Evolutionary conservation across 2,797 vertebrate species (phyloP).

Genomic region (Sebastes kiyomatsui): DNA sequence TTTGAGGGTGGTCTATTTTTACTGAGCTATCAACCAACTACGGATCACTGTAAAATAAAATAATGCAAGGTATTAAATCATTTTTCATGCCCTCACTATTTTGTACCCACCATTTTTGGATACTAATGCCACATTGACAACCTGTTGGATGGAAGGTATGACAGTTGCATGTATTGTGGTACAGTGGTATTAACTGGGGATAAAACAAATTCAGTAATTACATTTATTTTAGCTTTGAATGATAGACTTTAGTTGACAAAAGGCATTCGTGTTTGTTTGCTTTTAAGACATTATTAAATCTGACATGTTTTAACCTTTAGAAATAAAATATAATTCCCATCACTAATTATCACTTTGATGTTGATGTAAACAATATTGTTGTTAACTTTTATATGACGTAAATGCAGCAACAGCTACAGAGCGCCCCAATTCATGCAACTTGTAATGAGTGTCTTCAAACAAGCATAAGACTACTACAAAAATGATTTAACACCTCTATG

Average conservation of each 20-base stretch:
- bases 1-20: background rate
- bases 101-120: background rate
- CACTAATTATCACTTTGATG: background rate
- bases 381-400: background rate
- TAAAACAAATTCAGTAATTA: no score
- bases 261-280: background rate
- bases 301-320: background rate
- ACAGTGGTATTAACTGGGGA: background rate
- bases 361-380: background rate
- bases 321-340: background rate
- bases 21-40: background rate
- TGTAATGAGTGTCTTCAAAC: no score
- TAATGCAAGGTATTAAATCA: background rate
- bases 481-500: background rate
- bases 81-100: background rate
- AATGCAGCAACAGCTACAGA: background rate
- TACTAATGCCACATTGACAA: background rate
- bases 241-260: background rate
- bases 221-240: background rate
- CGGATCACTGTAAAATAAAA: background rate
- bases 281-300: background rate
- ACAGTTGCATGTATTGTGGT: background rate
- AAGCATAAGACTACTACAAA: background rate
- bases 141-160: background rate
- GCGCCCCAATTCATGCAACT: background rate